A percentile compares a stretch with the other conserved stretches of the same genome.
Evolutionary conservation across 2,797 vertebrate genomes (phyloP).

Genomic region (Molothrus ater): DNA sequence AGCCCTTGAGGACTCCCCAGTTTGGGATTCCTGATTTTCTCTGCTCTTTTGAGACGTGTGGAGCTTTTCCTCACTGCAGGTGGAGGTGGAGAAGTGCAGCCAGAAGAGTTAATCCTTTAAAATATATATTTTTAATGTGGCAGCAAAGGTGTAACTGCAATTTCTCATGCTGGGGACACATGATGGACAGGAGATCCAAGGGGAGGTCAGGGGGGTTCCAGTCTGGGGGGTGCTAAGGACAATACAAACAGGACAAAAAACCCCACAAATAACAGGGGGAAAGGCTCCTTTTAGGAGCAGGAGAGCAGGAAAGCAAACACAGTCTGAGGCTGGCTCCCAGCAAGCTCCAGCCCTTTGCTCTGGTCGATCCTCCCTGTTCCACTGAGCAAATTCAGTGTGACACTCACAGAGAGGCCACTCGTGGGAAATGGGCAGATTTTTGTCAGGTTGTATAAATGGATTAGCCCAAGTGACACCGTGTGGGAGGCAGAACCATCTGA

Average conservation of each 20-base stretch:
- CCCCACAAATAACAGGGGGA: neutral
- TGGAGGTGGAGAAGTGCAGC: neutral
- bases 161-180: neutral
- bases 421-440: slow-evolving; percentile 34
- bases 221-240: neutral
- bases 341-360: neutral
- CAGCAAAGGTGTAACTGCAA: neutral
- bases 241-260: neutral
- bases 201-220: neutral
- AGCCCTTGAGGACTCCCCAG: neutral
- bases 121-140: neutral
- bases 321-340: neutral
- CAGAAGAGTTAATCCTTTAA: neutral
- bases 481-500: slow-evolving; percentile 51
- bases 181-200: neutral
- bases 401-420: slow-evolving; percentile 18
- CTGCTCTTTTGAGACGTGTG: accelerated
- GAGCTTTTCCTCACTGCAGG: neutral
- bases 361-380: neutral
- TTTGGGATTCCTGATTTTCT: neutral
- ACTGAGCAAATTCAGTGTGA: slow-evolving; percentile 56
- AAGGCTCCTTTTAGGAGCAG: neutral
- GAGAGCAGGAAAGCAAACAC: neutral
- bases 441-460: slow-evolving; percentile 65
- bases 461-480: slow-evolving; percentile 52